Percentiles rank a stretch among this genome's conserved stretches.
Evolutionary conservation across 2,797 vertebrate species (phyloP).

Genomic region (Acanthurus tractus): DNA sequence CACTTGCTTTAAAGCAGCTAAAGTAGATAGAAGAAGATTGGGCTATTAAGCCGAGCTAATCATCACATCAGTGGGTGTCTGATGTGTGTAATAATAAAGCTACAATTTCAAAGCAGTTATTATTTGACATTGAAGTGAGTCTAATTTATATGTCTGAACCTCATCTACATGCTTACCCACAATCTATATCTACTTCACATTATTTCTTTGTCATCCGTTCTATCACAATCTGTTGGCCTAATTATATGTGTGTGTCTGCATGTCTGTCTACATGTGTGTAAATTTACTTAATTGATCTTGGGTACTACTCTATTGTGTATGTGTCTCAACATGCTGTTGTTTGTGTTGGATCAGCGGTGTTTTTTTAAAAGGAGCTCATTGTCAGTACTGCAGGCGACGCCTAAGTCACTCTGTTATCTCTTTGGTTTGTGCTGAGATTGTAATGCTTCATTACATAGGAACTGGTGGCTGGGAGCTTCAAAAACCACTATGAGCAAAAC

Average conservation of each 20-base stretch:
- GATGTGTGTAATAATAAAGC: slow-evolving; percentile 7
- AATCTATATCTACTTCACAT: background rate
- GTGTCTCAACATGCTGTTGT: slow-evolving; percentile 3
- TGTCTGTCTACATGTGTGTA: slow-evolving; percentile 5
- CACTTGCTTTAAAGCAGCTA: slow-evolving; percentile 12
- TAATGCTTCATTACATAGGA: background rate
- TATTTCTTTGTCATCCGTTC: background rate
- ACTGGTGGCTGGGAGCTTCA: background rate
- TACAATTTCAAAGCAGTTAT: slow-evolving; percentile 3
- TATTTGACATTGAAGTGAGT: background rate
- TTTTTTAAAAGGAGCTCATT: slow-evolving; percentile 7
- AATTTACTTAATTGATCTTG: background rate
- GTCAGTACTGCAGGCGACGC: background rate
- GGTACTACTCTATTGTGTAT: background rate
- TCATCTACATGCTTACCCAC: background rate
- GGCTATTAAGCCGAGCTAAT: slow-evolving; percentile 32
- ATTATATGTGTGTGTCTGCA: background rate
- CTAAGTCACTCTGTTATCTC: background rate
- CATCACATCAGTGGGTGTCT: slow-evolving; percentile 7
- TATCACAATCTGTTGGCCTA: too few species aligned
- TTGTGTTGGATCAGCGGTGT: slow-evolving; percentile 24
- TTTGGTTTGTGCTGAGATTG: background rate
- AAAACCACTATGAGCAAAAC: background rate
- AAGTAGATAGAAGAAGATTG: background rate
- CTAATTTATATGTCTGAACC: background rate